These are phyloP conservation scores for Toxotes chatareus DNA, from an alignment of 2,113 vertebrate genomes.

Conservation along the genomic window DNA sequence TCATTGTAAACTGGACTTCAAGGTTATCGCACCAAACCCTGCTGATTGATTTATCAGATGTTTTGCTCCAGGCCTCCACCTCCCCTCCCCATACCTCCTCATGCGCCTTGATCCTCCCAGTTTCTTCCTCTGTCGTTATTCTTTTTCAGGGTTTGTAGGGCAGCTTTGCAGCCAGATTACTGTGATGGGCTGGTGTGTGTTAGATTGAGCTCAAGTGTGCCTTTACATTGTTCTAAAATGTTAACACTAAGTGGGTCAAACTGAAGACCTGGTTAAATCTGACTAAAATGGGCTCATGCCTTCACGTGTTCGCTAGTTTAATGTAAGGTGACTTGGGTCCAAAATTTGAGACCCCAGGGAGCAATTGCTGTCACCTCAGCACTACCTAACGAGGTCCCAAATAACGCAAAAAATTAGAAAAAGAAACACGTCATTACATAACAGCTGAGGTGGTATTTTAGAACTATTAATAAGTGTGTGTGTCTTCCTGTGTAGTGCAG, in stretches of 20 bases:
- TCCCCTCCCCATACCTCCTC: conserved; percentile 1
- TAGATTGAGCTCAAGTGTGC: conserved; percentile 35
- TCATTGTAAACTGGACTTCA: conserved; percentile 49
- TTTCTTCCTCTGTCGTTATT: conserved; percentile 47
- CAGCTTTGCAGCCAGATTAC: conserved; percentile 33
- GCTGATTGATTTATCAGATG: conserved; percentile 68
- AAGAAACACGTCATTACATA: conserved; percentile 14
- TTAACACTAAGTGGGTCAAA: conserved; percentile 61
- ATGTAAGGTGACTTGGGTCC: conserved; percentile 12
- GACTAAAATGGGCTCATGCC: conserved; percentile 36
- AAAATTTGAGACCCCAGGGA: conserved; percentile 27
- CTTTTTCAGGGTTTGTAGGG: conserved; percentile 59
- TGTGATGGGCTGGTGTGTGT: conserved; percentile 41
- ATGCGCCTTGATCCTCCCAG: conserved; percentile 15
- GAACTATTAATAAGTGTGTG: not conserved
- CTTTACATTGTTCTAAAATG: conserved; percentile 49
- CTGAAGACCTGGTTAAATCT: conserved; percentile 27
- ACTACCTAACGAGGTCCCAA: conserved; percentile 22
- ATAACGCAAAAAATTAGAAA: conserved; percentile 30
- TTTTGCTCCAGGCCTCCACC: conserved; percentile 31
- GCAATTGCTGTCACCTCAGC: conserved; percentile 31
- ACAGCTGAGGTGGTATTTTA: conserved; percentile 1
- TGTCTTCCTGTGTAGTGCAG: not conserved
- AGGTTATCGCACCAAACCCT: conserved; percentile 56
- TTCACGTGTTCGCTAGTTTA: not conserved